Conservation (phyloP, 2,113 vertebrate species). For the Pipra filicauda region DNA sequence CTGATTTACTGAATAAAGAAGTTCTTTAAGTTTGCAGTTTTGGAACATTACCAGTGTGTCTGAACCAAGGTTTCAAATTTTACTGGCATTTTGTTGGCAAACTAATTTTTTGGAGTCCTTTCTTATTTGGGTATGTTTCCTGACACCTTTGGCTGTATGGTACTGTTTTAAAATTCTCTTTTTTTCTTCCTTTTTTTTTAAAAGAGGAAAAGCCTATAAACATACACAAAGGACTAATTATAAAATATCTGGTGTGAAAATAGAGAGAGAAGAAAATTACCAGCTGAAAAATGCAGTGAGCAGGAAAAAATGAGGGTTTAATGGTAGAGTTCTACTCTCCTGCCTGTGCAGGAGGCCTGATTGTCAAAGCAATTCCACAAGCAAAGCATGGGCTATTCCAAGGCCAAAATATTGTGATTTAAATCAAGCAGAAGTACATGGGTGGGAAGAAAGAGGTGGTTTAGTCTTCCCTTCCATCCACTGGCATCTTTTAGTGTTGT, state of each 20-base stretch:
- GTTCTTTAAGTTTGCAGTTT: slow-evolving; percentile 73
- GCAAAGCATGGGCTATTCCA: not conserved
- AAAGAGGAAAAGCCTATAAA: slow-evolving; percentile 48
- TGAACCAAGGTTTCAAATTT: slow-evolving; percentile 75
- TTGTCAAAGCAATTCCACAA: not conserved
- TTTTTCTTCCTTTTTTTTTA: not conserved
- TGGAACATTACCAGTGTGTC: slow-evolving; percentile 73
- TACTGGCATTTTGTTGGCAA: slow-evolving; percentile 80
- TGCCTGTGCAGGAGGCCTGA: not conserved
- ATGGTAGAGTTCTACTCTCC: not conserved
- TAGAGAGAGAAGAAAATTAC: slow-evolving; percentile 21
- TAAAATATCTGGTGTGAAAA: slow-evolving; percentile 56
- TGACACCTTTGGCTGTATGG: slow-evolving; percentile 74
- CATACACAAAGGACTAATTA: slow-evolving; percentile 60
- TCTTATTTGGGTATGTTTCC: slow-evolving; percentile 73
- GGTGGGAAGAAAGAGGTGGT: not conserved
- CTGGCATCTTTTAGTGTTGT: not conserved
- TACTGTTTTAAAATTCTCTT: slow-evolving; percentile 48
- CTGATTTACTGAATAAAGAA: slow-evolving; percentile 78
- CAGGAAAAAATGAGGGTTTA: not conserved
- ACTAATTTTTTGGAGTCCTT: slow-evolving; percentile 61
- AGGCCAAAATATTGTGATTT: not conserved
- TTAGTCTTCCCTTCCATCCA: not conserved
- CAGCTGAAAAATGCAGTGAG: slow-evolving; percentile 28
- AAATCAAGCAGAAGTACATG: not conserved